phyloP scores from a whole-genome alignment of 2,888 invertebrate species.

The Nineta flava region DNA sequence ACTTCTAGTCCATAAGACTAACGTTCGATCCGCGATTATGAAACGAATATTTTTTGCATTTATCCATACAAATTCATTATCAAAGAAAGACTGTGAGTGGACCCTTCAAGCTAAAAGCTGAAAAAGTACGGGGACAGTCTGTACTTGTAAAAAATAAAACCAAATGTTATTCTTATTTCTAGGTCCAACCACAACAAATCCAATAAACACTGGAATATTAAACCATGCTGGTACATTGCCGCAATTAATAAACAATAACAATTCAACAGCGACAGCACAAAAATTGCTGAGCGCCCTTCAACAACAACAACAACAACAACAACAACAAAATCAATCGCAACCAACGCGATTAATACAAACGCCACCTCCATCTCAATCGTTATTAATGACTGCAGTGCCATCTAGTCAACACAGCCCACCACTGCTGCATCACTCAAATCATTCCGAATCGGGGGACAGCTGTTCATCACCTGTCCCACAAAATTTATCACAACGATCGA shows the following conservation, averaged over 20 bases:
- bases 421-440: constrained; percentile 12
- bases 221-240: constrained; percentile 31
- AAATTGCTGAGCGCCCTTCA: constrained; percentile 60
- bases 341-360: background rate
- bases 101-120: too few relatives aligned
- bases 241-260: constrained; percentile 55
- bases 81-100: too few relatives aligned
- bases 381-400: constrained; percentile 16
- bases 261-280: constrained; percentile 47
- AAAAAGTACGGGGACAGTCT: too few relatives aligned
- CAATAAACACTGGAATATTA: too few relatives aligned
- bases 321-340: constrained; percentile 10
- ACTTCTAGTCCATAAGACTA: too few relatives aligned
- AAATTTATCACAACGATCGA: constrained; percentile 17
- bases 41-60: too few relatives aligned
- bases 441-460: constrained; percentile 12
- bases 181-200: too few relatives aligned
- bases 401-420: constrained; percentile 5
- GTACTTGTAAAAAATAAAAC: too few relatives aligned
- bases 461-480: constrained; percentile 12
- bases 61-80: too few relatives aligned
- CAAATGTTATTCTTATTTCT: too few relatives aligned
- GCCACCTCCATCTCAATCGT: constrained; percentile 13
- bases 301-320: constrained; percentile 34
- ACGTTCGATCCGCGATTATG: too few relatives aligned